Conservation (phyloP, 2,888 invertebrate species). For the Tetheella fluctuosa region DNA sequence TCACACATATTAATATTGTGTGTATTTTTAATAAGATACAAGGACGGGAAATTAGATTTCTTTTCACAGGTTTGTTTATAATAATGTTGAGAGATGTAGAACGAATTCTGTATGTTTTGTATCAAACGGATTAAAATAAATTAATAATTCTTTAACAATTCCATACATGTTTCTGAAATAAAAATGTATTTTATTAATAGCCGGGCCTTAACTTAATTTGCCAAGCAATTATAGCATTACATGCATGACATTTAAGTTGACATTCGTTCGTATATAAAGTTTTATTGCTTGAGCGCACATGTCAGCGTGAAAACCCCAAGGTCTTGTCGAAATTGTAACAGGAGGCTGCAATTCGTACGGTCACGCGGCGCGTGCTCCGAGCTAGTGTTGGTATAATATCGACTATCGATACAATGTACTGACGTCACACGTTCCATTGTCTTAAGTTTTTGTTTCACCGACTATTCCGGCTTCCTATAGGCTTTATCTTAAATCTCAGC, state of each 20-base stretch:
- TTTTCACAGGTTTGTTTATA: too few species aligned
- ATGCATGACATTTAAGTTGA: background rate
- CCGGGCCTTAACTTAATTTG: background rate
- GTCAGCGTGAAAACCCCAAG: constrained; percentile 73
- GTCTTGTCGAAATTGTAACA: constrained; percentile 67
- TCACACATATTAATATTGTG: too few species aligned
- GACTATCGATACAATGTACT: constrained; percentile 41
- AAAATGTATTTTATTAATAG: background rate
- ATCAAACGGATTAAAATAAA: too few species aligned
- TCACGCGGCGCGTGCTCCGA: constrained; percentile 44
- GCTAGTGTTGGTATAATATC: constrained; percentile 15
- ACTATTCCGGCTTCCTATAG: constrained; percentile 41
- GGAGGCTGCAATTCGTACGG: constrained; percentile 49
- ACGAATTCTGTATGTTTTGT: too few species aligned
- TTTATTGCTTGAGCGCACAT: constrained; percentile 14
- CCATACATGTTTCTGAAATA: background rate
- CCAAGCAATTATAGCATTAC: background rate
- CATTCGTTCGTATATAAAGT: background rate
- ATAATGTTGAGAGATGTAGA: too few species aligned
- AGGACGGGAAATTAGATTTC: too few species aligned
- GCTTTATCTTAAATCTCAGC: constrained; percentile 9
- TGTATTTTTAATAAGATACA: too few species aligned
- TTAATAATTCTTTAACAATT: background rate
- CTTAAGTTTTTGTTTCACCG: constrained; percentile 32
- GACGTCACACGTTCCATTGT: constrained; percentile 49